Percentiles rank a stretch among this genome's conserved stretches.
These are phyloP conservation scores for Peromyscus maniculatus DNA, from an alignment of 2,113 vertebrate genomes.

Conservation along the genomic window DNA sequence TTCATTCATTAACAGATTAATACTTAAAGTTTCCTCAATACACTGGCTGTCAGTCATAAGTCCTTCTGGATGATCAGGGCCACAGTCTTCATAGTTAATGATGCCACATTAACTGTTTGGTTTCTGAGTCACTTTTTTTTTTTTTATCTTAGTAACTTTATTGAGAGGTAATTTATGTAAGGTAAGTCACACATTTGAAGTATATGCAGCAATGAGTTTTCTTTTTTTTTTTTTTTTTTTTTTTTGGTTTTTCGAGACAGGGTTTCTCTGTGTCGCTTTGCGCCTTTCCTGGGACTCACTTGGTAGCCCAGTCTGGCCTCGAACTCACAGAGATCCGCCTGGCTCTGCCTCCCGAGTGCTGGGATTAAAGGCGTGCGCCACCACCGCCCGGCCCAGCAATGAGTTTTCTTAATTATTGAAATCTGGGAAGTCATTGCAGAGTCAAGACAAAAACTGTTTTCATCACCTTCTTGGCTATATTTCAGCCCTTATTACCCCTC, in stretches of 20 bases:
- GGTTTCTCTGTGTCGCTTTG: too few relatives aligned
- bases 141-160: neutral
- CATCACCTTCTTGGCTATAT: neutral
- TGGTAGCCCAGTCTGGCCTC: too few relatives aligned
- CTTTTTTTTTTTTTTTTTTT: too few relatives aligned
- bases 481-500: too few relatives aligned
- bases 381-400: too few relatives aligned
- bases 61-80: neutral
- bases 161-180: slow-evolving; percentile 8
- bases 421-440: neutral
- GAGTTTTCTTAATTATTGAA: neutral
- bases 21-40: neutral
- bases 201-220: neutral
- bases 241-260: too few relatives aligned
- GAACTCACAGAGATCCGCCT: too few relatives aligned
- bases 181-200: neutral
- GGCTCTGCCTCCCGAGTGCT: too few relatives aligned
- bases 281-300: too few relatives aligned
- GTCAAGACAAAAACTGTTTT: neutral
- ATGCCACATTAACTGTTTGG: neutral
- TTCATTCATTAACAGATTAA: neutral
- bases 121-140: slow-evolving; percentile 2
- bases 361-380: too few relatives aligned
- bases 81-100: neutral
- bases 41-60: neutral